These are phyloP conservation scores for Theristicus caerulescens DNA, from an alignment of 2,113 vertebrate genomes.

Conservation along the genomic window DNA sequence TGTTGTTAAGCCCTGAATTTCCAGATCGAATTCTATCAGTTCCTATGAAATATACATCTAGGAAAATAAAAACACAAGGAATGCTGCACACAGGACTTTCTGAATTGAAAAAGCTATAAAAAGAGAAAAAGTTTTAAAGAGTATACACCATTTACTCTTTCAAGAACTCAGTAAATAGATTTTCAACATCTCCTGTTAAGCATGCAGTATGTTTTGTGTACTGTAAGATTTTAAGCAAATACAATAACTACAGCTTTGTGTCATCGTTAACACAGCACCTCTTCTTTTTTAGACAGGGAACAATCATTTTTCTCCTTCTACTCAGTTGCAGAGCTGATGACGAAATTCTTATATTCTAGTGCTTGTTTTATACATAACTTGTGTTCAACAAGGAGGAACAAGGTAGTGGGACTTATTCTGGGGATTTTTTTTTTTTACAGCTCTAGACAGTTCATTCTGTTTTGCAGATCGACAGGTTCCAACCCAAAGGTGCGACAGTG, in stretches of 20 bases:
- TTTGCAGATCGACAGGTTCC: background rate
- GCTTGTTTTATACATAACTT: background rate
- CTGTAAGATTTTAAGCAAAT: background rate
- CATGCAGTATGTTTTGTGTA: background rate
- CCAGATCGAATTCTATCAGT: background rate
- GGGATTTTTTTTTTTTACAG: background rate
- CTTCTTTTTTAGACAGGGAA: background rate
- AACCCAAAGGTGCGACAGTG: background rate
- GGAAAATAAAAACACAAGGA: background rate
- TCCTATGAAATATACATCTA: background rate
- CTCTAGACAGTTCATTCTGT: background rate
- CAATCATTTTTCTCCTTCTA: background rate
- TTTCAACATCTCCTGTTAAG: background rate
- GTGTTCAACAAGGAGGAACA: background rate
- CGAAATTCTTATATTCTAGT: background rate
- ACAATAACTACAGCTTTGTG: background rate
- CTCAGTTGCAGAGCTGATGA: background rate
- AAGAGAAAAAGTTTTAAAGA: background rate
- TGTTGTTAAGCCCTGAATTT: background rate
- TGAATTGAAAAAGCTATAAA: background rate
- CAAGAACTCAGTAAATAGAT: background rate
- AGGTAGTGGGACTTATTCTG: background rate
- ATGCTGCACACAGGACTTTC: background rate
- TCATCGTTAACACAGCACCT: background rate
- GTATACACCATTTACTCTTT: background rate